phyloP scores from a whole-genome alignment of 2,797 vertebrate genomes.

The Enteromius mattozi region DNA sequence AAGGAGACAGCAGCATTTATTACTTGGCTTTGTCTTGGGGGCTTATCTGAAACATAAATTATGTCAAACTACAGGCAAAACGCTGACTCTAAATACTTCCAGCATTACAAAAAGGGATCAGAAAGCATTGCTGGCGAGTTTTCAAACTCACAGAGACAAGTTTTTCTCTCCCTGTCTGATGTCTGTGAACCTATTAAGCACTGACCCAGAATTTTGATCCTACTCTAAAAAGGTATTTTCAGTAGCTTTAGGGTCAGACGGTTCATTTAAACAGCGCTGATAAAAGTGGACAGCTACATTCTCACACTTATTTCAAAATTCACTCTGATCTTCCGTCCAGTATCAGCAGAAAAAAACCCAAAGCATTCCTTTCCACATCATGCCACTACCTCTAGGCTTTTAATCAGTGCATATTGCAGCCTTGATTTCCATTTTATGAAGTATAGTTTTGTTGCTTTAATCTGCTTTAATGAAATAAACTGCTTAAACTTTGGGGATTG shows the following conservation, averaged over 20 bases:
- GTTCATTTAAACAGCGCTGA: constrained; percentile 12
- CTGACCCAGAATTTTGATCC: constrained; percentile 46
- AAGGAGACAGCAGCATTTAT: not conserved
- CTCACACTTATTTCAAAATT: constrained; percentile 17
- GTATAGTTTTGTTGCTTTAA: constrained; percentile 11
- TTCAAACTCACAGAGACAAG: constrained; percentile 6
- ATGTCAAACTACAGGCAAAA: constrained; percentile 15
- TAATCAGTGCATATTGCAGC: not conserved
- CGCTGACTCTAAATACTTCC: constrained; percentile 20
- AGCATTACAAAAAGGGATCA: constrained; percentile 7
- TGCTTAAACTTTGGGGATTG: constrained; percentile 8
- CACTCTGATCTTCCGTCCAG: not conserved
- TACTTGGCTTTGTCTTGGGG: not conserved
- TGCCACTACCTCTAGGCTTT: not conserved
- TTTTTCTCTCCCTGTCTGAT: not conserved
- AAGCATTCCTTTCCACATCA: not conserved
- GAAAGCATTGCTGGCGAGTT: constrained; percentile 6
- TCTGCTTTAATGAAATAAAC: constrained; percentile 23
- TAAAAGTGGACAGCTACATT: constrained; percentile 23
- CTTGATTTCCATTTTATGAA: not conserved
- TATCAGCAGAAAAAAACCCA: not conserved
- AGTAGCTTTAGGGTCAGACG: constrained; percentile 10
- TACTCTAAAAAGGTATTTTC: constrained; percentile 23
- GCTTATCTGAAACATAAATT: constrained; percentile 24
- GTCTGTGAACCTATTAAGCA: constrained; percentile 33